Base-by-base conservation (phyloP, 2,113 vertebrate species). In the Silurus asotus region DNA sequence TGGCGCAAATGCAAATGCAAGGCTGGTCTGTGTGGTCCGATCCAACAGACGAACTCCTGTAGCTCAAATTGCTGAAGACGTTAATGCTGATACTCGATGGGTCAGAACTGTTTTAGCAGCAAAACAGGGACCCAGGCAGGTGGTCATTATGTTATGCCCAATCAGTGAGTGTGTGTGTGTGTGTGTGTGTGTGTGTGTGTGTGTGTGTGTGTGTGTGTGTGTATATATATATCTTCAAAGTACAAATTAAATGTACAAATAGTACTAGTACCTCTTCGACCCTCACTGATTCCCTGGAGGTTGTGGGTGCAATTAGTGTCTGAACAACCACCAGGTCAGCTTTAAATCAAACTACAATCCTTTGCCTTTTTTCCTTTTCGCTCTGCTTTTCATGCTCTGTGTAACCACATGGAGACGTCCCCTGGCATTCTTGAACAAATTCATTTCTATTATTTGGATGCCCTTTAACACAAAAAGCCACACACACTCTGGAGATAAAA, bases 381-480 rank as follows among this genome's bases (percentile, higher is more conserved):
- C 58, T 59, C 65, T 79, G 62, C 88, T 90, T 81, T 90, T 85
- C 74, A 87, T 85, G 86, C 55, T 83, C 86, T 84, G 45, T 83
- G 78, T 62, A 82, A 84, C 37, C 88, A 74, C 84, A 72, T 86
- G 72, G 91, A 90, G 80, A 92, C 86, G 87, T 91, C 92, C 89
- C 91, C 86, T 89, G 90, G 90, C 91, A 75, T 90, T 88, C 81
- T 90, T 85, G 62, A 86, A 83, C 74, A 88, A 61, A 78, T 88
- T 88, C 86, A 75, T 81, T 72, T 53, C 85, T 90, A 90, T 92
- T 92, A 92, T 88, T 88, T 77, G 84, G 86, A 89, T 85, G 83
- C 82, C 84, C 79, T 93, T 93, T 83, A 90, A 90, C 87, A 84
- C 87, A 88, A 88, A 37, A 90, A 90, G 81, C 78, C 86, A 91